A percentile compares a stretch with the other conserved stretches of the same genome.
Conservation (phyloP, 2,113 vertebrate species). For the Poecile atricapillus region DNA sequence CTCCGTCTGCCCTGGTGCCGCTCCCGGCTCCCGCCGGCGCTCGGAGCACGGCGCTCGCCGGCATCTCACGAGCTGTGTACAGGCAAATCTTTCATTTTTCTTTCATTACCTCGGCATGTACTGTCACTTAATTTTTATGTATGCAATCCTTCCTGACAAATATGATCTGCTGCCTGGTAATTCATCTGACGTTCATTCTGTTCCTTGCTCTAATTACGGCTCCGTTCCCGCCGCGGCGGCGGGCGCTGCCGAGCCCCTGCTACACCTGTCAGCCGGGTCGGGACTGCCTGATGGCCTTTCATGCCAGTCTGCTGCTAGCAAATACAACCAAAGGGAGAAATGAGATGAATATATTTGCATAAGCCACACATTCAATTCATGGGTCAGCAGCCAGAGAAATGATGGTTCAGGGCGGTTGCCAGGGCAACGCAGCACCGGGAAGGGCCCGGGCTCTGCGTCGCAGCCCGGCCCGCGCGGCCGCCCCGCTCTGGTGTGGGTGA, state of each 20-base stretch:
- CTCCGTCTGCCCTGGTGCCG: fast-evolving
- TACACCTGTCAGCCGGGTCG: slow-evolving; percentile 77
- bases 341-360: slow-evolving; percentile 63
- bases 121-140: slow-evolving; percentile 87
- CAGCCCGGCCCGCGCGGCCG: background rate
- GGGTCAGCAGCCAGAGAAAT: slow-evolving; percentile 67
- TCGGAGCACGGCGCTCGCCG: slow-evolving; percentile 28
- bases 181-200: slow-evolving; percentile 79
- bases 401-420: slow-evolving; percentile 45
- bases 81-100: slow-evolving; percentile 81
- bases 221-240: slow-evolving; percentile 61
- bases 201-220: slow-evolving; percentile 80
- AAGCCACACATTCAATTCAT: slow-evolving; percentile 3
- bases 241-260: slow-evolving; percentile 61
- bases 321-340: slow-evolving; percentile 24
- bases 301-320: slow-evolving; percentile 72
- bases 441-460: background rate
- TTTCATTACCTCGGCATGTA: slow-evolving; percentile 80
- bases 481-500: background rate
- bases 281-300: slow-evolving; percentile 74
- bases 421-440: slow-evolving; percentile 1
- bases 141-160: slow-evolving; percentile 83
- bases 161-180: slow-evolving; percentile 80
- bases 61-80: slow-evolving; percentile 65
- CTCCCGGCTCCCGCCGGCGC: background rate